Evolutionary conservation across 2,888 invertebrate genomes (phyloP), one percentile per base, ranked within the genome.

Genomic region (Agrochola litura): DNA sequence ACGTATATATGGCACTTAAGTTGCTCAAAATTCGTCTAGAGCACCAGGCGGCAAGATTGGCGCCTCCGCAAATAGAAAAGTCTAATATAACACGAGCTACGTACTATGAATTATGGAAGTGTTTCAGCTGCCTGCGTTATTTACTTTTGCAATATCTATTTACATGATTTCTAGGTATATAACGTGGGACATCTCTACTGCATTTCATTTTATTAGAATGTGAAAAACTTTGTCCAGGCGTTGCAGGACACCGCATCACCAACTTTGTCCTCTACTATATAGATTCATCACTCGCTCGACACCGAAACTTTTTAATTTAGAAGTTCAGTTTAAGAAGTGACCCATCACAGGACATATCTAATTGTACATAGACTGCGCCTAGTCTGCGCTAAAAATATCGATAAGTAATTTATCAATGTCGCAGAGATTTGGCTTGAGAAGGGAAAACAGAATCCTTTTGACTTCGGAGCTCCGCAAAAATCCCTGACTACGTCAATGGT

Each of bases 211-310:
- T 79, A 84, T 82, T 83, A 73, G 79, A 79, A 71, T 70, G 77
- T 79, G 60, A 67, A 70, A 54, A 89, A 88, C 82, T 89, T 88
- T 75, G 79, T 81, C 79, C 80, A 85, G 46, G 68, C 71, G 69
- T 77, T 67, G 70, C 73, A 76, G 77, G 73, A 76, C 77, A 66
- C 67, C 52, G 79, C 82, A 80, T 76, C 85, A 54, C 82, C 81
- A 92, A 91, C 91, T 92, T 92, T 83, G 86, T 85, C 88, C 84
- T 87, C 71, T 74, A 82, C 87, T 89, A 91, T 91, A 91, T 89
- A 90, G 84, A 91, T 89, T 91, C 83, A 89, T 91, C 90, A 83
- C 79, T 81, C 78, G 81, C 76, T 81, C 75, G 76, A 87, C 84
- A 86, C 76, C 75, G 68, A 52, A 91, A 92, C 91, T 91, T 92